Base-by-base conservation (phyloP, 2,113 vertebrate genomes). In the Mellivora capensis region DNA sequence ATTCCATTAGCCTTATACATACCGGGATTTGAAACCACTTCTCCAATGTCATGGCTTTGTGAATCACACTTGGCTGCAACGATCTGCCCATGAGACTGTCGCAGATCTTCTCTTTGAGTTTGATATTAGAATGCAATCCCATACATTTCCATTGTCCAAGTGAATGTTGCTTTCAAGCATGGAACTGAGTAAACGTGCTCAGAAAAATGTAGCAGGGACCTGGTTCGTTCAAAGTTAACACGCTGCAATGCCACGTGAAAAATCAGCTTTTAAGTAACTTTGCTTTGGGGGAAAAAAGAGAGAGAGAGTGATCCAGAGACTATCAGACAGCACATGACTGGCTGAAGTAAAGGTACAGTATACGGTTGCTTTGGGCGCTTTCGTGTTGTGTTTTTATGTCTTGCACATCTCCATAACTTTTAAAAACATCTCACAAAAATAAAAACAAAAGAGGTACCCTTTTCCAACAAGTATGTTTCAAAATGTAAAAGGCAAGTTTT, bases 351-450 rank as follows among this genome's bases (percentile, higher is more conserved):
- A 91, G 77, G 85, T 88, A 72, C 21, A 37, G 84, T 93, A 92
- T 76, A 17, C 81, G 44, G n/a, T 69, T 42, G 34, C 27, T 84
- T 67, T 52, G 82, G 31, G 47, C 15, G 0, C 82, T 92, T 10
- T 39, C 87, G 20, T 84, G n/a, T 86, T 69, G 31, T 83, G 31
- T 85, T 94, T 97, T 94, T 88, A 9, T 90, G 29, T 84, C 96
- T 84, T 94, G 23, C 15, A 84, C 23, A 39, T 83, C 42, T 49
- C 34, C 5, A 13, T 83, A 67, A 77, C 49, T 95, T 91, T 88
- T 29, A 64, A 91, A 87, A 64, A 54, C 31, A 34, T 71, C 54
- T 62, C 62, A 47, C 21, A 21, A 21, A 86, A 61, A 92, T 25
- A 83, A 52, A 87, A 62, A 71, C 3, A 42, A 94, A 44, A 54